Conservation (phyloP, 2,797 vertebrate genomes). For the Phoxinus dragarum region DNA sequence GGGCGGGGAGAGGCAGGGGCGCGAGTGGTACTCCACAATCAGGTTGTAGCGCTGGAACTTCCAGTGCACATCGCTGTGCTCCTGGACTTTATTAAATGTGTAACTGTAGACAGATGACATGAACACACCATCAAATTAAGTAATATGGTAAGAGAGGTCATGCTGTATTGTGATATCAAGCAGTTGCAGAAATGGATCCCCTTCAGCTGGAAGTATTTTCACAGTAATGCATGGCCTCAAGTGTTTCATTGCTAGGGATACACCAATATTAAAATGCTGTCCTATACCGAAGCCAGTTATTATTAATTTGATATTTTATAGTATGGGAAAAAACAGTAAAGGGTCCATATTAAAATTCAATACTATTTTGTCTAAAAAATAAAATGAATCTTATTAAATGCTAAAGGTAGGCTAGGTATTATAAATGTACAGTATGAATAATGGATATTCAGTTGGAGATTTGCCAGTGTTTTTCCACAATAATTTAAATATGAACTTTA, state of each 20-base stretch:
- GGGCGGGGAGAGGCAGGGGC: slow-evolving; percentile 85
- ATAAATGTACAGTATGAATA: background rate
- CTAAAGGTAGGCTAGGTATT: background rate
- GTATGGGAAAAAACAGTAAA: background rate
- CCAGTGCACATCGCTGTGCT: slow-evolving; percentile 88
- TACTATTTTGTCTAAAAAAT: background rate
- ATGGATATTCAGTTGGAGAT: background rate
- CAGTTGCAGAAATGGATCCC: background rate
- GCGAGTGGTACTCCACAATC: slow-evolving; percentile 87
- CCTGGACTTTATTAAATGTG: slow-evolving; percentile 89
- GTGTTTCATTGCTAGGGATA: background rate
- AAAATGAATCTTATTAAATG: background rate
- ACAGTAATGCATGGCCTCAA: background rate
- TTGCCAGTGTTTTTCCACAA: background rate
- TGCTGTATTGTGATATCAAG: background rate
- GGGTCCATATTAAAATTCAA: background rate
- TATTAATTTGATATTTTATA: background rate
- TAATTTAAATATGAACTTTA: no score
- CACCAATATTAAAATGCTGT: background rate
- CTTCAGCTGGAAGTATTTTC: background rate
- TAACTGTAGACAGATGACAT: slow-evolving; percentile 74
- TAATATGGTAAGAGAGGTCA: background rate
- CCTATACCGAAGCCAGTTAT: background rate
- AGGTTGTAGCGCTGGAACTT: slow-evolving; percentile 90
- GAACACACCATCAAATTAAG: background rate